Conservation (phyloP, 2,113 vertebrate genomes). For the Poicephalus meyeri region DNA sequence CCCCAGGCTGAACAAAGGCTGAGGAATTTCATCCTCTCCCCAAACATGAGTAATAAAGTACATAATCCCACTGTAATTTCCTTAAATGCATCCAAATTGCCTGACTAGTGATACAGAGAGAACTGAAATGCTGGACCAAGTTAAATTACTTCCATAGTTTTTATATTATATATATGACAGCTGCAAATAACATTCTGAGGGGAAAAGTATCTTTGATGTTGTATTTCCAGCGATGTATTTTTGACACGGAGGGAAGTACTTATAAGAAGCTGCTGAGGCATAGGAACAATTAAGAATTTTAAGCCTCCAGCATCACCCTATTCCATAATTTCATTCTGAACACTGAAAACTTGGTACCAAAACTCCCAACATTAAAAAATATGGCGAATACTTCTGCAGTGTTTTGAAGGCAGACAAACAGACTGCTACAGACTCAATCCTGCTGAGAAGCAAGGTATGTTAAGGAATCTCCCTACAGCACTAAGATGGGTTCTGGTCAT, state of each 20-base stretch:
- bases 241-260: not conserved
- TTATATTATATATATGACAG: not conserved
- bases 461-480: not conserved
- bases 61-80: not conserved
- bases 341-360: not conserved
- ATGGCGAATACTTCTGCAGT: fast-evolving
- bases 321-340: not conserved
- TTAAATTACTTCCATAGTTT: not conserved
- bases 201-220: not conserved
- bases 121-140: not conserved
- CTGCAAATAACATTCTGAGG: not conserved
- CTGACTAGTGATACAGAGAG: not conserved
- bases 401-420: not conserved
- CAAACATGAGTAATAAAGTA: not conserved
- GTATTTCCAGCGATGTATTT: not conserved
- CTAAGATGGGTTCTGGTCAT: not conserved
- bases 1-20: not conserved
- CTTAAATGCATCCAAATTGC: not conserved
- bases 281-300: not conserved
- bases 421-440: not conserved
- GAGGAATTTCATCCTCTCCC: not conserved
- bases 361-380: not conserved
- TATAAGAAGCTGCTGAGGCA: not conserved
- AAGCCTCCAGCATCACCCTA: not conserved
- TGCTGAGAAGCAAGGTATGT: not conserved